Evolutionary conservation across 1,140 invertebrate species (phyloP).

Genomic region (Solen grandis): DNA sequence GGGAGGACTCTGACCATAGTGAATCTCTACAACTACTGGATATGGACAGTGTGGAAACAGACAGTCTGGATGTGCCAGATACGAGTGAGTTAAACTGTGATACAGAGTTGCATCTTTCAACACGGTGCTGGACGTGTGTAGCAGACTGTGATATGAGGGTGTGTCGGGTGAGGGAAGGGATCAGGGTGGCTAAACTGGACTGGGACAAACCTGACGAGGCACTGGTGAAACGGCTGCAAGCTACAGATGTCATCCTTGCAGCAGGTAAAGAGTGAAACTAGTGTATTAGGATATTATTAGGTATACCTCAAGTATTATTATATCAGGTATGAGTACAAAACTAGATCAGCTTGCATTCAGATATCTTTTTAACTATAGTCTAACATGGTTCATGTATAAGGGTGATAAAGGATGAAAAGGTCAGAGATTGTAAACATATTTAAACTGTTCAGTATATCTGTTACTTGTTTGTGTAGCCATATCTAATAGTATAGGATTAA

Average conservation of each 20-base stretch:
- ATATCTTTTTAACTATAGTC: too few relatives aligned
- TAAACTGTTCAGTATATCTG: too few relatives aligned
- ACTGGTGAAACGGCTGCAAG: slow-evolving; percentile 51
- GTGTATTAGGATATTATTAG: not conserved
- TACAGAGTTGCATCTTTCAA: not conserved
- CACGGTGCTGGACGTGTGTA: not conserved
- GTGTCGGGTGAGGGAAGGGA: not conserved
- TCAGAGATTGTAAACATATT: too few relatives aligned
- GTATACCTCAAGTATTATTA: not conserved
- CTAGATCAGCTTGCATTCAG: too few relatives aligned
- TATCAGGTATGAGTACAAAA: too few relatives aligned
- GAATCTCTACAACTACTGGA: slow-evolving; percentile 1
- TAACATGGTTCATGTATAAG: too few relatives aligned
- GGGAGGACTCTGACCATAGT: not conserved
- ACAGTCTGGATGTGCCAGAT: not conserved
- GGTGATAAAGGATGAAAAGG: too few relatives aligned
- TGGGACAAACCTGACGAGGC: slow-evolving; percentile 65
- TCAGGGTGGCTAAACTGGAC: slow-evolving; percentile 66
- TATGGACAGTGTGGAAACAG: not conserved
- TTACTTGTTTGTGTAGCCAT: too few relatives aligned
- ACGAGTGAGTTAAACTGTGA: not conserved
- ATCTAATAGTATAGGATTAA: too few relatives aligned
- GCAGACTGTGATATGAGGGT: not conserved
- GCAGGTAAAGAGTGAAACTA: slow-evolving; percentile 67
- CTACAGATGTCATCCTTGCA: slow-evolving; percentile 72